Conservation (phyloP, 2,797 vertebrate genomes). For the Euthynnus affinis region DNA sequence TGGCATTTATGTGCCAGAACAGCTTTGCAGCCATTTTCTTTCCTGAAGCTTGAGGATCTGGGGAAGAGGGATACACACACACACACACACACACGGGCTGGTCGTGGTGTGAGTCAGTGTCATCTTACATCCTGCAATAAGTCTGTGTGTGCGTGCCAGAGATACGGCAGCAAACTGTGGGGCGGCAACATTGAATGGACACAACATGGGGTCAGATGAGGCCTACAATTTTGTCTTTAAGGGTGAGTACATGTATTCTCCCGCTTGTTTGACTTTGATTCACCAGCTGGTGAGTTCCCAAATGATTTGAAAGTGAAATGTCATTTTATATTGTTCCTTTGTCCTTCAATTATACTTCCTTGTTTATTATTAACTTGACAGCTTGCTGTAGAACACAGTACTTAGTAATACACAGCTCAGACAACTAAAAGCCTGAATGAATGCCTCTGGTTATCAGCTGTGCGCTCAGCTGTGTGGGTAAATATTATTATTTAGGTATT, state of each 20-base stretch:
- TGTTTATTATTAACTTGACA: conserved; percentile 53
- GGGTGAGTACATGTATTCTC: conserved; percentile 84
- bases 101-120: conserved; percentile 48
- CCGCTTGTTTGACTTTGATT: background rate
- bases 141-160: conserved; percentile 35
- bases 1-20: conserved; percentile 38
- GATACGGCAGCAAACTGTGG: conserved; percentile 38
- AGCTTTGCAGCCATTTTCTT: conserved; percentile 16
- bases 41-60: conserved; percentile 25
- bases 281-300: background rate
- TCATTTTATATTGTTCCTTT: background rate
- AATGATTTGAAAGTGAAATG: too few species aligned
- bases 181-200: conserved; percentile 68
- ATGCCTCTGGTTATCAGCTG: background rate
- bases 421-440: background rate
- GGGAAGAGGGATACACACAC: too few species aligned
- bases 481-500: conserved; percentile 2
- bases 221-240: conserved; percentile 98
- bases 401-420: background rate
- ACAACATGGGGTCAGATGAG: conserved; percentile 89
- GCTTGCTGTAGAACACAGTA: background rate
- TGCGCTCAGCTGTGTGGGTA: conserved; percentile 10
- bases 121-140: conserved; percentile 55
- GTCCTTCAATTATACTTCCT: conserved; percentile 47
- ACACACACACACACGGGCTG: too few species aligned